A percentile compares a stretch with the other conserved stretches of the same genome.
phyloP scores from a whole-genome alignment of 2,888 invertebrate species.

The Hypsopygia costalis region DNA sequence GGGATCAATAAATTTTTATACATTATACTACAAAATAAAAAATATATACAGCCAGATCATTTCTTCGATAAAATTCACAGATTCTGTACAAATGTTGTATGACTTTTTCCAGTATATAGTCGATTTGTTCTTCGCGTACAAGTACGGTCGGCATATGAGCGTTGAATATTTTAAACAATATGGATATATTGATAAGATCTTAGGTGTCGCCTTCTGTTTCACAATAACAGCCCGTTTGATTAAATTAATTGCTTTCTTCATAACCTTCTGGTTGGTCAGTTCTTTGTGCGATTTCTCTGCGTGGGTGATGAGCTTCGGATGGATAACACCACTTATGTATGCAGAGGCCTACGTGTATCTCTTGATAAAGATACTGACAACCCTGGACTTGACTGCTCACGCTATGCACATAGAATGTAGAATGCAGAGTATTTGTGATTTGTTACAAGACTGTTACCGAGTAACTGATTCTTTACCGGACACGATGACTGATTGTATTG shows the following conservation, averaged over 20 bases:
- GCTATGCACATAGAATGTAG: slow-evolving; percentile 47
- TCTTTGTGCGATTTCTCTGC: slow-evolving; percentile 40
- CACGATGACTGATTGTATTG: slow-evolving; percentile 25
- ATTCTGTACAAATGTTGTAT: slow-evolving; percentile 43
- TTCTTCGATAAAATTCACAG: slow-evolving; percentile 46
- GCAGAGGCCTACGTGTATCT: slow-evolving; percentile 43
- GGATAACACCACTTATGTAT: slow-evolving; percentile 31
- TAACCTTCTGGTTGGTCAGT: slow-evolving; percentile 35
- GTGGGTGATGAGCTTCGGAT: slow-evolving; percentile 43
- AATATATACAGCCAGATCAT: slow-evolving; percentile 29
- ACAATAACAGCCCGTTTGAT: slow-evolving; percentile 32
- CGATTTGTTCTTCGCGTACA: slow-evolving; percentile 49
- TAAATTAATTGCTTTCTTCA: slow-evolving; percentile 31
- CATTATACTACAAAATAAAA: slow-evolving; percentile 42
- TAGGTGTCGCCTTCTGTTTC: slow-evolving; percentile 32
- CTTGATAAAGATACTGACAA: slow-evolving; percentile 55
- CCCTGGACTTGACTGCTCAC: slow-evolving; percentile 50
- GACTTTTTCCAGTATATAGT: slow-evolving; percentile 49
- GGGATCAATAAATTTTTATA: slow-evolving; percentile 28
- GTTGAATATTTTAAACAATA: slow-evolving; percentile 49
- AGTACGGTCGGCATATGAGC: slow-evolving; percentile 44
- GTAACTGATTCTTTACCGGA: slow-evolving; percentile 20
- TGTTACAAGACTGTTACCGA: slow-evolving; percentile 33
- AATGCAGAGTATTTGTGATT: slow-evolving; percentile 40
- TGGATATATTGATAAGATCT: slow-evolving; percentile 40